A percentile compares a stretch with the other conserved stretches of the same genome.
Conservation (phyloP, 2,113 vertebrate species). For the Mesembrinibis cayennensis region DNA sequence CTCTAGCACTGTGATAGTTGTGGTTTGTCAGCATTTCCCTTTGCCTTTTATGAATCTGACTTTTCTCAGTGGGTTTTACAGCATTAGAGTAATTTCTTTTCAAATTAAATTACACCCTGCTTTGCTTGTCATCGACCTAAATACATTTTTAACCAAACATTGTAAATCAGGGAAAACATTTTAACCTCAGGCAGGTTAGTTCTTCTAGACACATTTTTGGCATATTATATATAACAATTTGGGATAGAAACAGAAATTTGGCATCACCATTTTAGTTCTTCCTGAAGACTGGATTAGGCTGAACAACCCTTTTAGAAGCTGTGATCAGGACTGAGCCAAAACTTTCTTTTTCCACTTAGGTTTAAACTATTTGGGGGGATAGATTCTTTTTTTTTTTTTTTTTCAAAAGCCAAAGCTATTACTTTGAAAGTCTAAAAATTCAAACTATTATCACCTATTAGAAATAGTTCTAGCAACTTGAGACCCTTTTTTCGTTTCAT, state of each 20-base stretch:
- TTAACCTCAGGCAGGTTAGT: not conserved
- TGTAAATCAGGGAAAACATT: slow-evolving; percentile 32
- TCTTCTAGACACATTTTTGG: not conserved
- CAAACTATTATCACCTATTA: not conserved
- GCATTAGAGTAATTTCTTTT: not conserved
- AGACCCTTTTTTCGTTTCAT: not conserved
- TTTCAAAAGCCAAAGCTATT: not conserved
- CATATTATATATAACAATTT: not conserved
- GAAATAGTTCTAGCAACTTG: not conserved
- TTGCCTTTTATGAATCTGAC: not conserved
- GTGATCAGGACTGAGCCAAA: not conserved
- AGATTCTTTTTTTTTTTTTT: not conserved
- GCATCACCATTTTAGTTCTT: not conserved
- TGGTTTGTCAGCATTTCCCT: slow-evolving; percentile 10
- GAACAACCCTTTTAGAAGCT: not conserved
- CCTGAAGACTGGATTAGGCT: not conserved
- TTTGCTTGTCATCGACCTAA: slow-evolving; percentile 33
- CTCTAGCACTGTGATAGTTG: not conserved
- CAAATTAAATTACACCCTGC: slow-evolving; percentile 21
- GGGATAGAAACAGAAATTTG: not conserved
- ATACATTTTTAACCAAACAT: slow-evolving; percentile 27
- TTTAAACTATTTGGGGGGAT: not conserved
- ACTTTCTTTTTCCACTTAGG: not conserved
- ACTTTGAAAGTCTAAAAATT: not conserved
- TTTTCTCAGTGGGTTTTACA: not conserved